These are phyloP conservation scores for Pseudotriccus pelzelni DNA, from an alignment of 2,797 vertebrate species.

Conservation along the genomic window DNA sequence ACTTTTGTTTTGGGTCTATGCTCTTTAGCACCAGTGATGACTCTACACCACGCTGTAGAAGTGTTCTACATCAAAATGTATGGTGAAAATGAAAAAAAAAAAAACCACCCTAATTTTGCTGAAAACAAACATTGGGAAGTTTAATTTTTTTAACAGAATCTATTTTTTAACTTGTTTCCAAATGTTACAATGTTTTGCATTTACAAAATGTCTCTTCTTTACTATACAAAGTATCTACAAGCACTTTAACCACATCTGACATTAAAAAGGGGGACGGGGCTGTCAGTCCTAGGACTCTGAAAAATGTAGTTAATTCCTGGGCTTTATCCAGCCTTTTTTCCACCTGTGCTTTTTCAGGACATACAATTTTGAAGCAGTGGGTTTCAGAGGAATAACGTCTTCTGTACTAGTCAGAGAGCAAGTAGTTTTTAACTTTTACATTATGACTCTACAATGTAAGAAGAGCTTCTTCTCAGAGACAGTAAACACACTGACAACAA, in stretches of 20 bases:
- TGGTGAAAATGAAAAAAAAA: background rate
- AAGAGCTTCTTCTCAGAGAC: background rate
- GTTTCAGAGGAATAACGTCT: background rate
- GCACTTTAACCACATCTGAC: background rate
- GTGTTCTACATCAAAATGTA: background rate
- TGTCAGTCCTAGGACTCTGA: background rate
- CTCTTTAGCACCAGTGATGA: background rate
- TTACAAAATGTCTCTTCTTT: background rate
- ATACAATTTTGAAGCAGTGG: background rate
- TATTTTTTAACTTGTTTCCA: background rate
- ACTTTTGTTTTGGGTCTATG: background rate
- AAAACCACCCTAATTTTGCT: fast-evolving
- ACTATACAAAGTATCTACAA: background rate
- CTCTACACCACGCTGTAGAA: background rate
- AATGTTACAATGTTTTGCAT: background rate
- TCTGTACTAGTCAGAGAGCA: background rate
- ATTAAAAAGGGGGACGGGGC: fast-evolving
- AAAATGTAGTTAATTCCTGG: background rate
- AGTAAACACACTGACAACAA: background rate
- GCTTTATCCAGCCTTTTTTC: background rate
- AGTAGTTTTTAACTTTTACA: background rate
- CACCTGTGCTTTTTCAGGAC: background rate
- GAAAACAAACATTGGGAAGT: background rate
- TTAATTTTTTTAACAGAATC: background rate
- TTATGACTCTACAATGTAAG: background rate